phyloP scores from a whole-genome alignment of 2,888 invertebrate genomes.

The Ditylenchus weischeri region DNA sequence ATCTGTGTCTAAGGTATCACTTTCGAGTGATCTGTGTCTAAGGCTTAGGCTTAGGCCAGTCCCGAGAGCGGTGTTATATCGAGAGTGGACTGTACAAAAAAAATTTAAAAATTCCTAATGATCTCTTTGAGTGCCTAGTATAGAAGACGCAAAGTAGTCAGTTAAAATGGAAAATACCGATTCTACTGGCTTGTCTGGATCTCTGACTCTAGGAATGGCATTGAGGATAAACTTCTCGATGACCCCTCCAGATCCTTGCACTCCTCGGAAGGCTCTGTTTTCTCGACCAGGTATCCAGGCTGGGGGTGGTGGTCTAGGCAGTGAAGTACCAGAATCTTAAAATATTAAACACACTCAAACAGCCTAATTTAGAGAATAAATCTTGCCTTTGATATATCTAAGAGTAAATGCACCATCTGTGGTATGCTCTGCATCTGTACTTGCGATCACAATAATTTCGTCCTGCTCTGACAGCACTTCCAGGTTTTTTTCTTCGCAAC shows the following conservation, averaged over 20 bases:
- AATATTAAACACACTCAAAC: too few relatives aligned
- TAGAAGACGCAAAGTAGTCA: constrained; percentile 42
- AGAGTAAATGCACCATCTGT: constrained; percentile 42
- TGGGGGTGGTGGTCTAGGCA: constrained; percentile 47
- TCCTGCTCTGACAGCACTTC: constrained; percentile 53
- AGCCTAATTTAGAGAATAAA: too few relatives aligned
- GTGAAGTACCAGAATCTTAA: constrained; percentile 25
- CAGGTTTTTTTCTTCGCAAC: constrained; percentile 49
- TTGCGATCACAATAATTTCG: constrained; percentile 49
- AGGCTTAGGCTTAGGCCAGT: too few relatives aligned
- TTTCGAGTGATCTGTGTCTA: too few relatives aligned
- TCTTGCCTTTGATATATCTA: constrained; percentile 40
- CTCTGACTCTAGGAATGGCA: constrained; percentile 49
- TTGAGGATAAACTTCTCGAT: constrained; percentile 57
- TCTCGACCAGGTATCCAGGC: constrained; percentile 50
- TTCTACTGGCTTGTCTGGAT: constrained; percentile 38
- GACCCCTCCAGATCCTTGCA: constrained; percentile 43
- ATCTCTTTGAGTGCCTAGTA: constrained; percentile 34
- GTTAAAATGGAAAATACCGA: constrained; percentile 41
- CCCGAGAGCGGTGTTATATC: too few relatives aligned
- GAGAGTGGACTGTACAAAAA: too few relatives aligned
- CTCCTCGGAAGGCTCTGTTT: constrained; percentile 54
- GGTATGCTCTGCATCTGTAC: constrained; percentile 17
- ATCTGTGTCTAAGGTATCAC: too few relatives aligned
- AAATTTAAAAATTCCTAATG: background rate